These are phyloP conservation scores for Macquaria australasica DNA, from an alignment of 2,113 vertebrate genomes.

Conservation along the genomic window DNA sequence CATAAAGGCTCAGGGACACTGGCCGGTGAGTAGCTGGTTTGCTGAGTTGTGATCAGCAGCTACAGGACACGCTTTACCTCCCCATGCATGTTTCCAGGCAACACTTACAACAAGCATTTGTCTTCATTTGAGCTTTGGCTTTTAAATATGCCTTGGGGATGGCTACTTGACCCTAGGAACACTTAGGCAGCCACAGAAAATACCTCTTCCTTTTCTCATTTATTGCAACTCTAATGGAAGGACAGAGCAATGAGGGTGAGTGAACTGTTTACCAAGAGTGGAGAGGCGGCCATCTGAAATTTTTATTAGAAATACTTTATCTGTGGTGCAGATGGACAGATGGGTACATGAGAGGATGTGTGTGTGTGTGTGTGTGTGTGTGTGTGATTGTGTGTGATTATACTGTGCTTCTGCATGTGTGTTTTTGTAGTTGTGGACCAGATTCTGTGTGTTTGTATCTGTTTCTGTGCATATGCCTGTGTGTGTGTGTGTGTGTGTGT, in stretches of 20 bases:
- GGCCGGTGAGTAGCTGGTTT: conserved; percentile 9
- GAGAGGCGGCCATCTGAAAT: not conserved
- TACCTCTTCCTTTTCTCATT: conserved; percentile 64
- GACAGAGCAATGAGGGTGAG: conserved; percentile 18
- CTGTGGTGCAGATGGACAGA: conserved; percentile 2
- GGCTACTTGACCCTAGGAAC: conserved; percentile 69
- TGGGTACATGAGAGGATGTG: not conserved
- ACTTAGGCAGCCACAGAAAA: conserved; percentile 59
- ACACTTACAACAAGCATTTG: conserved; percentile 60
- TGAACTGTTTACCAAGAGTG: conserved; percentile 13
- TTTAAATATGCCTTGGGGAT: conserved; percentile 74
- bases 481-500: not conserved
- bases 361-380: not conserved
- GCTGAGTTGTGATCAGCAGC: conserved; percentile 54
- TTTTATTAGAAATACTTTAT: conserved; percentile 41
- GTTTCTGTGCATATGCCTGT: not conserved
- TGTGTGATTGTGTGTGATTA: not conserved
- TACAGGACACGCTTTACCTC: conserved; percentile 46
- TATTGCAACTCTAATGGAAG: conserved; percentile 48
- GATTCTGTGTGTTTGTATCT: not conserved
- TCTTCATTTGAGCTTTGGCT: conserved; percentile 72
- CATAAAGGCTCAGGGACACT: conserved; percentile 17
- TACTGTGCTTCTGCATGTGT: not conserved
- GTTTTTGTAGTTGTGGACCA: not conserved
- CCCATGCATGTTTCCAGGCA: conserved; percentile 62